phyloP scores from a whole-genome alignment of 2,888 invertebrate genomes.

The Parapristionchus giblindavisi region DNA sequence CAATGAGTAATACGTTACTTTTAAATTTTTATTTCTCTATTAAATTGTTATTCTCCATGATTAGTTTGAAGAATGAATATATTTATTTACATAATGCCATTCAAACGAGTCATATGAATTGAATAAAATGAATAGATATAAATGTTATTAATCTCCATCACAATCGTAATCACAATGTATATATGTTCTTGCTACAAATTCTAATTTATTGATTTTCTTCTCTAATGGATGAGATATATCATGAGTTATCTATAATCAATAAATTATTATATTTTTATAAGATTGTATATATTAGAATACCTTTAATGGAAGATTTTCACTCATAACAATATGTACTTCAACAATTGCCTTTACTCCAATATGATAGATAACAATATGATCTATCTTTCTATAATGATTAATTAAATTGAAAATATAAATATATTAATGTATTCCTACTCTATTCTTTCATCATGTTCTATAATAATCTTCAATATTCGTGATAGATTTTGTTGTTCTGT shows the following conservation, averaged over 20 bases:
- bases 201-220: slow-evolving; percentile 70
- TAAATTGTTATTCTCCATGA: too few relatives aligned
- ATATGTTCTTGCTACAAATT: slow-evolving; percentile 62
- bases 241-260: slow-evolving; percentile 66
- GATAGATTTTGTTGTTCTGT: slow-evolving; percentile 61
- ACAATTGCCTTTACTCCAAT: slow-evolving; percentile 71
- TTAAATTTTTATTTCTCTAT: too few relatives aligned
- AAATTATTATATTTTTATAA: too few relatives aligned
- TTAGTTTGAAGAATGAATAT: too few relatives aligned
- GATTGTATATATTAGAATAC: slow-evolving; percentile 56
- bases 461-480: slow-evolving; percentile 64
- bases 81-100: too few relatives aligned
- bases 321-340: slow-evolving; percentile 70
- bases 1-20: too few relatives aligned
- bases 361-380: slow-evolving; percentile 73
- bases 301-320: slow-evolving; percentile 70
- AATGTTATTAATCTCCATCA: slow-evolving; percentile 41
- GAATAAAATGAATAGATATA: too few relatives aligned
- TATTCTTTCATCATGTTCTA: slow-evolving; percentile 67
- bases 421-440: slow-evolving; percentile 41
- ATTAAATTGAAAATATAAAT: not conserved
- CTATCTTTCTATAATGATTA: slow-evolving; percentile 65
- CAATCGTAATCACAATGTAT: slow-evolving; percentile 64
- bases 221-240: slow-evolving; percentile 71
- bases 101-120: too few relatives aligned